phyloP scores from a whole-genome alignment of 2,888 invertebrate species.

The Rugalucina vietnamica region DNA sequence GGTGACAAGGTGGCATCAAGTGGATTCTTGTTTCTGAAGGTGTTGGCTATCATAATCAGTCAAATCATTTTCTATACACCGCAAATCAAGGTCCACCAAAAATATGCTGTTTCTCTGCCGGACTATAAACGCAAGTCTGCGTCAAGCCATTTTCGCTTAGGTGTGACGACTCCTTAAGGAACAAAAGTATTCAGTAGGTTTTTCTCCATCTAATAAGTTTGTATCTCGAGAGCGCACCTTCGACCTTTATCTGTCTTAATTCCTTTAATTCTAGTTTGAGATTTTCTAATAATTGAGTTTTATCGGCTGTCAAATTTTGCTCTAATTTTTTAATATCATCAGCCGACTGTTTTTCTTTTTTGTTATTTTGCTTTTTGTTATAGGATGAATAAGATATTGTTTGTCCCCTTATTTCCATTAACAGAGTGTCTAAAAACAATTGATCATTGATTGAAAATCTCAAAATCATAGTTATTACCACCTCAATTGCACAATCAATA shows the following conservation, averaged over 20 bases:
- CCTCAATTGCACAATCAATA: no score
- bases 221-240: not conserved
- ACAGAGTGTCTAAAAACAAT: constrained; percentile 22
- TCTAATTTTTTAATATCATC: not conserved
- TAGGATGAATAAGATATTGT: constrained; percentile 13
- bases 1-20: no score
- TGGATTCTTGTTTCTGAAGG: no score
- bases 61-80: no score
- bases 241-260: not conserved
- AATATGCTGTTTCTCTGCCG: no score
- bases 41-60: no score
- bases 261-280: not conserved
- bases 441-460: constrained; percentile 27
- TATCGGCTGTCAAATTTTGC: not conserved
- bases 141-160: no score
- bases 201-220: not conserved
- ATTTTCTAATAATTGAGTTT: not conserved
- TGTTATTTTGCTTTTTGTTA: constrained; percentile 8
- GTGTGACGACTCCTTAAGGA: no score
- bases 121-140: no score
- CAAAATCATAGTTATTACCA: no score
- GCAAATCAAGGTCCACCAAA: no score
- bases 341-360: not conserved
- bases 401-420: constrained; percentile 28
- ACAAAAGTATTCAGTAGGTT: not conserved